Evolutionary conservation across 92 coral and sea anemone genomes (phyloP).

Genomic region (Desmophyllum pertusum): DNA sequence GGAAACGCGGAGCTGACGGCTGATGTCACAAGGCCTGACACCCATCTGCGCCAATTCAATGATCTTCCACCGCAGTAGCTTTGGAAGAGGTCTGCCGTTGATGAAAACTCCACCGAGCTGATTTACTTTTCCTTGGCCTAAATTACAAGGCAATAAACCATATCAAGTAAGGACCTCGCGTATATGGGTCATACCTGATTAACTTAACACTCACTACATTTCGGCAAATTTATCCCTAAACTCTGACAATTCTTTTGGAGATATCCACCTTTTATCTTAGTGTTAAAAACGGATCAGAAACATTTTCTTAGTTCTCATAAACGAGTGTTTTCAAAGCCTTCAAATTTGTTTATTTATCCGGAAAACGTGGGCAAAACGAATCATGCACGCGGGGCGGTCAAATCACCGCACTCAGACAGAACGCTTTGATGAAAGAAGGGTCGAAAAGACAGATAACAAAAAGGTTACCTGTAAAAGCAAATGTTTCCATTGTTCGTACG

Average conservation of each 20-base stretch:
- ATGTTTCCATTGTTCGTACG: constrained; percentile 38
- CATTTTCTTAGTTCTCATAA: background rate
- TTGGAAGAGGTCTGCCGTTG: constrained; percentile 96
- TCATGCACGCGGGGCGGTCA: constrained; percentile 1
- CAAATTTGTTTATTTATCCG: constrained; percentile 22
- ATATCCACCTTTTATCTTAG: background rate
- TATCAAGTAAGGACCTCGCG: background rate
- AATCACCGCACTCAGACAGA: background rate
- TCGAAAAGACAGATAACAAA: background rate
- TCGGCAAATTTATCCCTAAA: background rate
- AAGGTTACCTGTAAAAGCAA: constrained; percentile 47
- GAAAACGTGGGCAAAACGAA: constrained; percentile 28
- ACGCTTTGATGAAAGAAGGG: background rate
- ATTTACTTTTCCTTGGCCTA: constrained; percentile 97
- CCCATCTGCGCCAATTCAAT: constrained; percentile 96
- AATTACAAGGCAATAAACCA: background rate
- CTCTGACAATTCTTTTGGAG: background rate
- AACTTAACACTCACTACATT: background rate
- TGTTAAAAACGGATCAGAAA: background rate
- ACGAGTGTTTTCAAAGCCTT: background rate
- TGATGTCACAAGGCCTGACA: constrained; percentile 97
- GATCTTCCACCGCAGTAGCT: constrained; percentile 81
- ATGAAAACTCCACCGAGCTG: constrained; percentile 98
- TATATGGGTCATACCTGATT: background rate
- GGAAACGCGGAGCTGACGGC: constrained; percentile 96